phyloP scores from a whole-genome alignment of 2,113 vertebrate genomes.

The rat (Rattus norvegicus) region DNA sequence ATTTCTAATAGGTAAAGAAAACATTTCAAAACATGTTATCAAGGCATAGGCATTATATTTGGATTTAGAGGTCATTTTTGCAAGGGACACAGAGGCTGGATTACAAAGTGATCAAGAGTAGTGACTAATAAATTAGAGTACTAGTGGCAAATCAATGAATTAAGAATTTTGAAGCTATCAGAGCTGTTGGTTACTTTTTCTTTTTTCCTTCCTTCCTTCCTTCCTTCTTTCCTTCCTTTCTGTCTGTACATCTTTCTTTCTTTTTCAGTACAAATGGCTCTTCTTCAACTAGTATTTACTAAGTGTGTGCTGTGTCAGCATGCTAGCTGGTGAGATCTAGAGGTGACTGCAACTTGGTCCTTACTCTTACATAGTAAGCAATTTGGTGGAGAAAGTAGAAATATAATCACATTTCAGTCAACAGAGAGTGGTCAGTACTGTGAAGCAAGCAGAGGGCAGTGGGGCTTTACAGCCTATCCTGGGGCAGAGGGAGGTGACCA shows the following conservation, averaged over 20 bases:
- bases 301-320: neutral
- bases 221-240: too few species aligned
- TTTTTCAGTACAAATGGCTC: constrained; percentile 9
- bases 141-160: neutral
- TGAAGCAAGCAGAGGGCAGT: neutral
- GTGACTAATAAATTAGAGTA: neutral
- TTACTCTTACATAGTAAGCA: neutral
- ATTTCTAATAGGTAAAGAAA: neutral
- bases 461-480: accelerated
- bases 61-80: neutral
- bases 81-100: neutral
- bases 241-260: accelerated
- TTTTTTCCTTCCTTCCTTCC: too few species aligned
- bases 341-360: neutral
- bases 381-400: neutral
- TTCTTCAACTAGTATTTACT: constrained; percentile 1
- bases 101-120: neutral
- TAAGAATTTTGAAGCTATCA: neutral
- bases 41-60: neutral
- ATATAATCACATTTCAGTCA: neutral
- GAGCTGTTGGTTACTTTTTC: neutral
- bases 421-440: neutral
- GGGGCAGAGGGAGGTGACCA: accelerated
- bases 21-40: constrained; percentile 2
- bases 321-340: neutral